Conservation (phyloP, 2,888 invertebrate species). For the Napeogenes sylphis region DNA sequence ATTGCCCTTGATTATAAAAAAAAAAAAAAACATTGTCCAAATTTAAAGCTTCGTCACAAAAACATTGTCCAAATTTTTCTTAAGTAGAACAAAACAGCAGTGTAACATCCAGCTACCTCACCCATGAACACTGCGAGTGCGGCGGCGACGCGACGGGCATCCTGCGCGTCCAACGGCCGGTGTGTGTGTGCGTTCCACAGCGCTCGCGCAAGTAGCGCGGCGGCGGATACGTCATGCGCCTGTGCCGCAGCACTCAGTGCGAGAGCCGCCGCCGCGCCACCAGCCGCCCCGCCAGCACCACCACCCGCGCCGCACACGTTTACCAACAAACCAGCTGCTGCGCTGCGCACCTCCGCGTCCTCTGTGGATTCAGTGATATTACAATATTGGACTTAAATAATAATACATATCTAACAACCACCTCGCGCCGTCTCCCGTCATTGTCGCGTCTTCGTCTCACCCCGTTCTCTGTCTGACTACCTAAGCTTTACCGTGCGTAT, state of each 20-base stretch:
- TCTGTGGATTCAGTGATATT: conserved; percentile 49
- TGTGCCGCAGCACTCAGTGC: conserved; percentile 60
- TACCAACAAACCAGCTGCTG: conserved; percentile 89
- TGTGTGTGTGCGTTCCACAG: conserved; percentile 54
- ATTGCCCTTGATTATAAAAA: too few relatives aligned
- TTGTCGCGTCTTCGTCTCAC: too few relatives aligned
- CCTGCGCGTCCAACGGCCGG: conserved; percentile 42
- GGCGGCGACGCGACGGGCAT: conserved; percentile 47
- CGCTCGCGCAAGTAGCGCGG: conserved; percentile 50
- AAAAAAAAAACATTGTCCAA: too few relatives aligned
- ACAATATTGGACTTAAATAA: not conserved
- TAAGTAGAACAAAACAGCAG: not conserved
- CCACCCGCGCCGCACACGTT: conserved; percentile 83
- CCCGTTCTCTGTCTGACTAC: too few relatives aligned
- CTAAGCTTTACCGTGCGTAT: conserved; percentile 68
- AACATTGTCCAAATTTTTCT: too few relatives aligned
- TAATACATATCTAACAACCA: too few relatives aligned
- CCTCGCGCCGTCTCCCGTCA: too few relatives aligned
- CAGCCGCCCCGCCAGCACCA: conserved; percentile 76
- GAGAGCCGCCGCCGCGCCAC: conserved; percentile 51
- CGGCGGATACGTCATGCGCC: conserved; percentile 40
- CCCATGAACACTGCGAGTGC: conserved; percentile 39
- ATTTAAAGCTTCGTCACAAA: too few relatives aligned
- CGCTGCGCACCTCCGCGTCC: conserved; percentile 83
- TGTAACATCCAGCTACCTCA: conserved; percentile 1